Conservation (phyloP, 2,888 invertebrate genomes). For the Embidobia sp. region DNA sequence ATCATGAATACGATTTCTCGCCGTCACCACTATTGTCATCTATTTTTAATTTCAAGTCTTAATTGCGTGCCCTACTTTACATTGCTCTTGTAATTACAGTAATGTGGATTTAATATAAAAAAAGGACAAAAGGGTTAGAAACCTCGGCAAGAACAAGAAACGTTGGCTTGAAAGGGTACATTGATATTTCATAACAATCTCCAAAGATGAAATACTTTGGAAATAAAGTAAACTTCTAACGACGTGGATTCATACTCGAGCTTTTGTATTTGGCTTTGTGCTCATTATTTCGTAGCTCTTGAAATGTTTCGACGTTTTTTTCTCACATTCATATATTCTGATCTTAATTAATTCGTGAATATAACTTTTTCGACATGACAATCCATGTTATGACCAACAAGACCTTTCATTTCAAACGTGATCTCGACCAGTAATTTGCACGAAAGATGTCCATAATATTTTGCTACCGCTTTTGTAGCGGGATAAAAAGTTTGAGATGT, state of each 20-base stretch:
- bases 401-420: too few relatives aligned
- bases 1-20: slow-evolving; percentile 46
- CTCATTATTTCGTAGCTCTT: slow-evolving; percentile 16
- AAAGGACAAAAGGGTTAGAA: slow-evolving; percentile 48
- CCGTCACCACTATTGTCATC: slow-evolving; percentile 31
- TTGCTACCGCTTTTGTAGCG: too few relatives aligned
- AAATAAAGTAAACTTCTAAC: slow-evolving; percentile 33
- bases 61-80: slow-evolving; percentile 56
- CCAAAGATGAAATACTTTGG: slow-evolving; percentile 32
- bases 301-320: too few relatives aligned
- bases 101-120: slow-evolving; percentile 49
- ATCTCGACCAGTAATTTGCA: too few relatives aligned
- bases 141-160: slow-evolving; percentile 32
- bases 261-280: slow-evolving; percentile 15
- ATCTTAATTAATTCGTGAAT: too few relatives aligned
- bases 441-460: too few relatives aligned
- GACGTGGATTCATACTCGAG: slow-evolving; percentile 8
- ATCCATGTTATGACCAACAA: too few relatives aligned
- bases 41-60: slow-evolving; percentile 50
- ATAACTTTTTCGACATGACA: too few relatives aligned
- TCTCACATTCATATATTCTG: too few relatives aligned
- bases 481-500: too few relatives aligned
- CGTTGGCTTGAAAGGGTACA: slow-evolving; percentile 34
- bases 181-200: slow-evolving; percentile 47
- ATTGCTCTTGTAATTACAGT: slow-evolving; percentile 41